phyloP scores from a whole-genome alignment of 2,797 vertebrate species.

The Urosaurus nigricauda region DNA sequence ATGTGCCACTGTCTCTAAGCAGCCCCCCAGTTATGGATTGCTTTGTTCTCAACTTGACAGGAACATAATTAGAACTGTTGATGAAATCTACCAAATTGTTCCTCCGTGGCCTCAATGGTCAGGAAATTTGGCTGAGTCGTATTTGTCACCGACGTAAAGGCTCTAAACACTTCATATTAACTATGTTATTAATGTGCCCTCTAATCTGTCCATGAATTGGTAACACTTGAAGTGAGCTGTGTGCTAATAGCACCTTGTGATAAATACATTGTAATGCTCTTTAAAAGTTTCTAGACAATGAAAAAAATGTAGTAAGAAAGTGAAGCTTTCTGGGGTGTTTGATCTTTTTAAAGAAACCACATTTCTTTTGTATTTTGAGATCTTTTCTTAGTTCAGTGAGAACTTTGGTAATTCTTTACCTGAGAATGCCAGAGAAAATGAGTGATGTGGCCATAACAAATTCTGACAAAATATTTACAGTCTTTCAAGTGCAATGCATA shows the following conservation, averaged over 20 bases:
- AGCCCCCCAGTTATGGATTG: constrained; percentile 94
- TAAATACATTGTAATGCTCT: constrained; percentile 69
- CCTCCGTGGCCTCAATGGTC: constrained; percentile 88
- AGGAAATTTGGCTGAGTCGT: constrained; percentile 88
- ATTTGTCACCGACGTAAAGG: constrained; percentile 92
- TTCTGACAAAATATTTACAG: constrained; percentile 74
- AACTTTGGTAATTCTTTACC: constrained; percentile 69
- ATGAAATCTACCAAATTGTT: constrained; percentile 99
- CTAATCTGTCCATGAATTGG: constrained; percentile 86
- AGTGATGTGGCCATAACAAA: constrained; percentile 74
- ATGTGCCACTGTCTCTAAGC: constrained; percentile 80
- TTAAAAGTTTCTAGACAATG: constrained; percentile 67
- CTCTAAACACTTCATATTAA: constrained; percentile 93
- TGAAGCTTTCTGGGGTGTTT: not conserved
- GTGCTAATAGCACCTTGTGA: constrained; percentile 74
- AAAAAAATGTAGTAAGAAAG: constrained; percentile 55
- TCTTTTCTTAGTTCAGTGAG: constrained; percentile 53
- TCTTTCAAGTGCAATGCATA: constrained; percentile 71
- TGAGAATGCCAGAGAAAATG: constrained; percentile 74
- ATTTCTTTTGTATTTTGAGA: constrained; percentile 57
- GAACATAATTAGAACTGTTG: constrained; percentile 99
- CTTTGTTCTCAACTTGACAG: constrained; percentile 97
- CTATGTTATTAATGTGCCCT: constrained; percentile 92
- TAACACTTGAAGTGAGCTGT: constrained; percentile 72
- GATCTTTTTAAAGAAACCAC: constrained; percentile 49